Percentiles rank a stretch among this genome's conserved stretches.
Evolutionary conservation across 2,888 invertebrate species (phyloP).

Genomic region (Chloromyia formosa): DNA sequence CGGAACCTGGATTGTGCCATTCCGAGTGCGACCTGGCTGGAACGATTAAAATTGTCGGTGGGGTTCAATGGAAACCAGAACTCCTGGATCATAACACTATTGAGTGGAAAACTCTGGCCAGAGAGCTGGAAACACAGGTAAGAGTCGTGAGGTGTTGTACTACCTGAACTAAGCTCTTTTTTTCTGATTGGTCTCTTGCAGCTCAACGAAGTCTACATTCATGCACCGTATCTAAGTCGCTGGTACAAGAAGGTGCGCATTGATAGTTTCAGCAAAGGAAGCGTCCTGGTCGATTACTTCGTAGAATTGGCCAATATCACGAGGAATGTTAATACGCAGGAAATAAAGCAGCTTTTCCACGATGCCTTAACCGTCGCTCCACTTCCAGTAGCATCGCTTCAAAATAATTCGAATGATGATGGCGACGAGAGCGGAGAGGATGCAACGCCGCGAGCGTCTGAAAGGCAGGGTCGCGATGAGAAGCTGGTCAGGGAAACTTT

Average conservation of each 20-base stretch:
- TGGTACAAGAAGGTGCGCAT: conserved; percentile 89
- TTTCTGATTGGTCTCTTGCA: conserved; percentile 63
- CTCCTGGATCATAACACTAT: conserved; percentile 84
- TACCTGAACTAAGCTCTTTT: background rate
- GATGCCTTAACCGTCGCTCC: conserved; percentile 66
- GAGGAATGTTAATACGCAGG: conserved; percentile 74
- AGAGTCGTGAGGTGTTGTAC: conserved; percentile 44
- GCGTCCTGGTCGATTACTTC: conserved; percentile 87
- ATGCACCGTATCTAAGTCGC: conserved; percentile 76
- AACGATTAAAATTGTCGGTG: conserved; percentile 84
- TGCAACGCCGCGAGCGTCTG: background rate
- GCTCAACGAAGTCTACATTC: conserved; percentile 85
- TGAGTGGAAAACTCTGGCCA: conserved; percentile 85
- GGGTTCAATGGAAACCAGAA: conserved; percentile 85
- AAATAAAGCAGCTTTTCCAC: conserved; percentile 76
- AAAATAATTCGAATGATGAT: conserved; percentile 66
- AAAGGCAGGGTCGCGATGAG: conserved; percentile 60
- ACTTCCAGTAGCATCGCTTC: conserved; percentile 57
- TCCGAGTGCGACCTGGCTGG: conserved; percentile 86
- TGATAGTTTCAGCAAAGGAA: conserved; percentile 88
- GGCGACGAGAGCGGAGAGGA: conserved; percentile 64
- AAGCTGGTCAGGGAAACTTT: conserved; percentile 68
- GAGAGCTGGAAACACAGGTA: conserved; percentile 83
- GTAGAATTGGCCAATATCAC: conserved; percentile 81
- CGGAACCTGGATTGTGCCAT: conserved; percentile 81